Evolutionary conservation across 2,113 vertebrate genomes (phyloP), one percentile per base, ranked within the genome.

Genomic region (Chinchilla lanigera): DNA sequence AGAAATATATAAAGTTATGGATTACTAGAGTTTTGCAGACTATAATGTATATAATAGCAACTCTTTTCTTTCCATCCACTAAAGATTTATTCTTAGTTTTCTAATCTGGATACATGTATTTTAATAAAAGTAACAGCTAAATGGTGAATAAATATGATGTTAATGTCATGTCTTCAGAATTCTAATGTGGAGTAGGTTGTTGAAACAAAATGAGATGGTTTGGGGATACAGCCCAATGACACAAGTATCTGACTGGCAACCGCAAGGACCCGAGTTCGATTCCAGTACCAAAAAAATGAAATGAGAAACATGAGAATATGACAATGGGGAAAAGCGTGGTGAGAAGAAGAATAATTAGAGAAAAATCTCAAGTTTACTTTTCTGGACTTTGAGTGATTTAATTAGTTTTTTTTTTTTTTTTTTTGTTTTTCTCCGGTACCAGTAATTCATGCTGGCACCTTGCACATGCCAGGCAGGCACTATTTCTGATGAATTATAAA

Each of bases 341-440:
- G 7, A 83, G 41, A 38, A 44, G 56, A 56, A 77, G 47, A 92
- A 56, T 86, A 77, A 73, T 80, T 17, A 87, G 38, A 91, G 71
- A 75, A 81, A 82, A 86, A 35, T 61, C 11, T n/a, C 96, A 38
- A 41, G 14, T 96, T 81, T 63, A 84, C 50, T 94, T 54, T 95
- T 28, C 30, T 5, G 30, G 26, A 63, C 54, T 50, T 35, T 87
- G 19, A 44, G 33, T 33, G n/a, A 78, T 58, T 73, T 47, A 52
- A 77, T 60, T 13, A 92, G 13, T 11, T 67, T 47, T 94, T 89
- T 10, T 26, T 28, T 63, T n/a, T 50, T 6, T 50, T 50, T 50
- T 50, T 50, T 50, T n/a, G n/a, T n/a, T n/a, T n/a, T n/a, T n/a
- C n/a, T n/a, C n/a, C n/a, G n/a, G n/a, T n/a, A n/a, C n/a, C n/a